Base-by-base conservation (phyloP, 2,888 invertebrate genomes). In the Metallyticus violacea region DNA sequence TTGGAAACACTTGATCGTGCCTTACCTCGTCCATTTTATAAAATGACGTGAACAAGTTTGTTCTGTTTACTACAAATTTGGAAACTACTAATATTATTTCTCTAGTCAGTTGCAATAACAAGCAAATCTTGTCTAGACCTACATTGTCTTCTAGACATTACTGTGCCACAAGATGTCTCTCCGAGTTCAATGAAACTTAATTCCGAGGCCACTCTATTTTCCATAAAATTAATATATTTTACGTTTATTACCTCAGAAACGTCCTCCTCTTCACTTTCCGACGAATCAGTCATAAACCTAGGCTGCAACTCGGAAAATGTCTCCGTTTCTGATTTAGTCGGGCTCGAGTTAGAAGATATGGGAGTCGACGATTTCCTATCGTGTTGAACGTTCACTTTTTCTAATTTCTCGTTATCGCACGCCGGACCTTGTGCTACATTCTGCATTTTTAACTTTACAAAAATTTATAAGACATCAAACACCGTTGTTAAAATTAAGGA, bases 191-290 rank as follows among this genome's bases (percentile, higher is more conserved):
- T 92, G 93, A 89, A 89, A 89, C 89, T 86, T 88, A 82, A 88
- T 84, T 88, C 88, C 87, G 87, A 87, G 88, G 88, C 87, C 88
- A 88, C 88, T 79, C 85, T 77, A 82, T 88, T 85, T 87, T 87
- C 91, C 89, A 89, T 90, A 88, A 89, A 88, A 89, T 89, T 89
- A 22, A 77, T 7, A 83, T n/a, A 79, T 88, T 88, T 83, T 87
- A 84, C 86, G 86, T 87, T 86, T 87, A 91, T 95, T 95, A 98
- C 98, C 97, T 98, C 98, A 91, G 97, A 98, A 92, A 97, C 97
- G 93, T 98, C 98, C 93, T 98, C 98, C 93, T 98, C 98, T 93
- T 98, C 98, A 93, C 97, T 98, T 94, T 97, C 98, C 91, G 98
- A 98, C 92, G 97, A 95, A 94, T 97, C 97, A 93, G 97, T 96